Evolutionary conservation across 1,140 invertebrate species (phyloP), one percentile per base, ranked within the genome.

Genomic region (Tribolium madens): DNA sequence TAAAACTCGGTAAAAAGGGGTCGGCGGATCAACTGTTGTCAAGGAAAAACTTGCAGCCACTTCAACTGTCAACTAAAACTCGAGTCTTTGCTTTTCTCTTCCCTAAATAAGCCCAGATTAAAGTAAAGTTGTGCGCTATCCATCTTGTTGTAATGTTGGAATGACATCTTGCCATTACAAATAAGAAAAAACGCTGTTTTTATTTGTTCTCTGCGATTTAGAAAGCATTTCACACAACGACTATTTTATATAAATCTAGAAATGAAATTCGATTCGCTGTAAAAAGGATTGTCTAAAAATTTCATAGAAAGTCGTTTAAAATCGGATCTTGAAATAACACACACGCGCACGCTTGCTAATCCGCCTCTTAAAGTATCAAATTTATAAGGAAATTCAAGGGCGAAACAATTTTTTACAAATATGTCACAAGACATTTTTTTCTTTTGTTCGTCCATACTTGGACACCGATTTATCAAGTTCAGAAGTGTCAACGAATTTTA

Each of bases 21-120:
- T 6, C 46, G 12, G 18, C 26, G 75, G 64, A 76, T 76, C 75
- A 76, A 76, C 75, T 76, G 75, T 72, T 76, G 75, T 76, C 75
- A 76, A 71, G 70, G 75, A 76, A 76, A 76, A 76, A 76, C 64
- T 76, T 76, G 75, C 68, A 76, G 64, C 75, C 75, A 76, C 75
- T 76, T 76, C 75, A 76, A 72, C 75, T 76, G 75, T 76, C 75
- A 76, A 76, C 68, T 71, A 52, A 36, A 72, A 72, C 75, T 75
- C 36, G 57, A 69, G 36, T 75, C 50, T 42, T 76, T 76, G 64
- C 68, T 48, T 71, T 69, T 64, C 46, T 71, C 75, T 53, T 72
- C 47, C 75, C 48, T 47, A 76, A 76, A 76, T 76, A 76, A 76
- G 50, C 68, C 18, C 75, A 64, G 64, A 76, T 76, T 76, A 76